Evolutionary conservation across 2,113 vertebrate species (phyloP), one percentile per base, ranked within the genome.

Genomic region (Barnardius zonarius): DNA sequence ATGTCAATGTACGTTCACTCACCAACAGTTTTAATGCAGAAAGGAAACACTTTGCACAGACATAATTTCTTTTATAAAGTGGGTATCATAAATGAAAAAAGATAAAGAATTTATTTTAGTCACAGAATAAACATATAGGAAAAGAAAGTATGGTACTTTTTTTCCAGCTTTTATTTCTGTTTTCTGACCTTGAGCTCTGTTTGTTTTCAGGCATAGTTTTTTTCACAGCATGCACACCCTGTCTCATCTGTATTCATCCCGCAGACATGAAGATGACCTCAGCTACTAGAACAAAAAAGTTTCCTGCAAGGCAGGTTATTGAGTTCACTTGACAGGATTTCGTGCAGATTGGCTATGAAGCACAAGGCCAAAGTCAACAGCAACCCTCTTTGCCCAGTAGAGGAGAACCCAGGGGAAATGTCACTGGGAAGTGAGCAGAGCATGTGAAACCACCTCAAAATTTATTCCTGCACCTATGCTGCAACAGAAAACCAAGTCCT

Each of bases 201-300:
- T 86, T 72, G 52, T 73, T 18, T 74, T 63, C 39, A 83, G 30
- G 14, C 6, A 46, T 63, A 66, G 18, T 22, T 24, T 91, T 87
- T 85, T 66, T 77, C 76, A 79, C 61, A 93, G 69, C 73, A 43
- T 43, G 73, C 17, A 68, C 41, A 35, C 43, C 18, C 31, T 0
- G 7, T 59, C 46, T 64, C 46, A 59, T 76, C 35, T 72, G 16
- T 63, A 66, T 62, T 74, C 33, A 33, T 54, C 37, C 52, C 64
- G 13, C 55, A 82, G 77, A 77, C 35, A 86, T 44, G 41, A 88
- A 86, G 70, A 63, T 75, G 83, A 87, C 12, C 18, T 92, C 81
- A 84, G 33, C 80, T 93, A 84, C 66, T 44, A 85, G 43, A 39
- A 83, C 46, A 90, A 80, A 16, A 62, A 90, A 75, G 8, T 76